phyloP scores from a whole-genome alignment of 2,888 invertebrate species.

The Trilocha varians region DNA sequence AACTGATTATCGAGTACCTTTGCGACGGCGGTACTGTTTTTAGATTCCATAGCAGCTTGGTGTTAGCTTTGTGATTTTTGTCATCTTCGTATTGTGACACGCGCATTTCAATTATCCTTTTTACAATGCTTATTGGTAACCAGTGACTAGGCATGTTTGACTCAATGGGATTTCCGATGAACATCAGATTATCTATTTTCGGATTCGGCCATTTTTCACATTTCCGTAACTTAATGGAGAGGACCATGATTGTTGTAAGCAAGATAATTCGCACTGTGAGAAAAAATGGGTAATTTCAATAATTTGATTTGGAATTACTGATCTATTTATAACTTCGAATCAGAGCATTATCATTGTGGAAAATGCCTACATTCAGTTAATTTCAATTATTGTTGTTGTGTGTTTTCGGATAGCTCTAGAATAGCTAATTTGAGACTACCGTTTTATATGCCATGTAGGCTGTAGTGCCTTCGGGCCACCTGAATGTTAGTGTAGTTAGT shows the following conservation, averaged over 20 bases:
- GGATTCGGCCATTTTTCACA: constrained; percentile 21
- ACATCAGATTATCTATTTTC: constrained; percentile 21
- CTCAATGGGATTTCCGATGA: constrained; percentile 38
- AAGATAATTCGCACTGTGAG: constrained; percentile 30
- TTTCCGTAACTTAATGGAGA: constrained; percentile 14
- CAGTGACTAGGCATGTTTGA: constrained; percentile 36
- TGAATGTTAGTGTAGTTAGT: no score
- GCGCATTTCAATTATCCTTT: constrained; percentile 29
- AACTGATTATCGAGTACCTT: no score
- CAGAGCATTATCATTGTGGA: no score
- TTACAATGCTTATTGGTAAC: constrained; percentile 32
- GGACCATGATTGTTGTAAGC: constrained; percentile 17
- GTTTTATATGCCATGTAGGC: no score
- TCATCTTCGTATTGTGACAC: constrained; percentile 7
- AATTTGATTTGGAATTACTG: no score
- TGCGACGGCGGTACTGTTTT: neutral
- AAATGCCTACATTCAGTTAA: no score
- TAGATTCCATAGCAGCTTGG: neutral
- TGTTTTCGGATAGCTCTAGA: no score
- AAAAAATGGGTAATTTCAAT: neutral
- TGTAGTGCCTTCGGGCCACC: no score
- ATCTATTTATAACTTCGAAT: no score
- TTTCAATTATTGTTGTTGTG: no score
- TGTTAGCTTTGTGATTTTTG: neutral
- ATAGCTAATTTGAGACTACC: no score